Evolutionary conservation across 53 echinoderm and acorn worm species (phyloP).

Genomic region (Pentamera pediparva): DNA sequence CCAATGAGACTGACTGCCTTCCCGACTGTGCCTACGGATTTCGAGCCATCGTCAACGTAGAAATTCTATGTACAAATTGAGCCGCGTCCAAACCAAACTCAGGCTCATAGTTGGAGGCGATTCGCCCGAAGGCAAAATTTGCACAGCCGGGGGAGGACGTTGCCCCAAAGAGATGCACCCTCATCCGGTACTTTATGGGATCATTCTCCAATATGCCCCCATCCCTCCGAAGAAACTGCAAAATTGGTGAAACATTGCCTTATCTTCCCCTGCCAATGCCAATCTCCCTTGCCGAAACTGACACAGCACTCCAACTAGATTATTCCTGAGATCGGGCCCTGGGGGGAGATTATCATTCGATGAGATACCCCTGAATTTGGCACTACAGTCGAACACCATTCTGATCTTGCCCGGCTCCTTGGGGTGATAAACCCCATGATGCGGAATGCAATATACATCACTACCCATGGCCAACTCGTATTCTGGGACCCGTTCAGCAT

Average conservation of each 20-base stretch:
- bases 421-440: constrained; percentile 15
- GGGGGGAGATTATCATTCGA: background rate
- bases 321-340: constrained; percentile 7
- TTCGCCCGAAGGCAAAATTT: background rate
- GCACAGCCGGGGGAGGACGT: constrained; percentile 32
- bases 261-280: constrained; percentile 32
- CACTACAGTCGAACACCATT: constrained; percentile 27
- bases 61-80: constrained; percentile 23
- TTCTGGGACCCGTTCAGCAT: background rate
- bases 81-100: background rate
- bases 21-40: constrained; percentile 31
- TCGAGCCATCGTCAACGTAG: constrained; percentile 58
- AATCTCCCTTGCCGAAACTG: constrained; percentile 28
- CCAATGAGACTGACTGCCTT: constrained; percentile 45
- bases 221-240: constrained; percentile 50
- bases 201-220: constrained; percentile 27
- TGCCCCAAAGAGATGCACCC: constrained; percentile 49
- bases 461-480: background rate
- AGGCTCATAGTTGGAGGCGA: background rate
- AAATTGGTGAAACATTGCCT: constrained; percentile 45
- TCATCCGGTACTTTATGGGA: background rate
- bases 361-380: background rate
- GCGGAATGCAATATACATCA: background rate
- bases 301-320: constrained; percentile 21
- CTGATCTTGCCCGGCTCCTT: no score